Evolutionary conservation across 1,140 invertebrate species (phyloP), one percentile per base, ranked within the genome.

Genomic region (Euwallacea similis): DNA sequence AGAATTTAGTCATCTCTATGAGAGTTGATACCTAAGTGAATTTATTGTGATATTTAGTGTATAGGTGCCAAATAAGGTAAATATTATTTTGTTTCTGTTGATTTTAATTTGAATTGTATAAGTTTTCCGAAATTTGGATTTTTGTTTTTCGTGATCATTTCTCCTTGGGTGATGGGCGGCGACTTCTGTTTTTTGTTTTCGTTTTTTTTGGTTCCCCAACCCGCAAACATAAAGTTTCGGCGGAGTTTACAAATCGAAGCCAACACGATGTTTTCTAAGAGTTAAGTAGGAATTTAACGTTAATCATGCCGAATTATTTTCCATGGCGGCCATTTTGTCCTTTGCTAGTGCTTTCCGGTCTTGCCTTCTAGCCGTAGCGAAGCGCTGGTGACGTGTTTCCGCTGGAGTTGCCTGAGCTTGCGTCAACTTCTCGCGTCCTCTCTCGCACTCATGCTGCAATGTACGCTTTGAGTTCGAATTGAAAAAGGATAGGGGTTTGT

Each of bases 51-150:
- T 81, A 81, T 76, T 78, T 80, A 79, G 78, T 81, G 74, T 74
- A 78, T 80, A 78, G 80, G 80, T 81, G 80, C 80, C 80, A 81
- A 81, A 81, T 79, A 78, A 81, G 79, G 80, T 81, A 81, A 80
- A 66, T 79, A 76, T 67, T 63, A 71, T 33, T 33, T 2, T 33
- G 21, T 4, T 33, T 33, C 4, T 4, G 4, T 33, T 33, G 21
- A 50, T 50, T 50, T 13, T 10, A 11, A 50, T 50, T 50, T 50
- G 2, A 50, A 10, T 50, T 50, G 13, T 2, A 50, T 11, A 13
- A 50, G 9, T 50, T 50, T 50, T 50, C 46, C 46, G 46, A 6
- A 50, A 11, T 50, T 50, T 13, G 46, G 46, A 6, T 2, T 11
- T 11, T 50, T 13, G 13, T 50, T 50, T 2, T 11, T 13, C 9